Percentiles rank a stretch among this genome's conserved stretches.
phyloP scores from a whole-genome alignment of 2,888 invertebrate species.

The Tiliacea aurago region DNA sequence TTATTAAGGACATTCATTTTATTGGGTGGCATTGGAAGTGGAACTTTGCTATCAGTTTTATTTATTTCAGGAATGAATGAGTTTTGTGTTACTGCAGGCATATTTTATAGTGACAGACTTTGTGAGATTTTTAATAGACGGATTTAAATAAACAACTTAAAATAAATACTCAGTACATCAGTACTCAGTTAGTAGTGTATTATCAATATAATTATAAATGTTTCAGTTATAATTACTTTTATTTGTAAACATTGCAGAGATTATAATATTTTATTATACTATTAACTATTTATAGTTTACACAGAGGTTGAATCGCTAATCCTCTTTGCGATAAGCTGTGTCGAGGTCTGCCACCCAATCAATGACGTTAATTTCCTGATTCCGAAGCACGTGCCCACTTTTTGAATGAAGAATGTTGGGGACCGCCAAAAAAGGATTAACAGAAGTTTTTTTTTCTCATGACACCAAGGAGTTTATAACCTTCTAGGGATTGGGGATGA shows the following conservation, averaged over 20 bases:
- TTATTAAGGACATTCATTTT: too few relatives aligned
- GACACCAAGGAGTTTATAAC: neutral
- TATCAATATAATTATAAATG: neutral
- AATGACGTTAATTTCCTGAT: slow-evolving; percentile 46
- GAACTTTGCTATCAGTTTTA: too few relatives aligned
- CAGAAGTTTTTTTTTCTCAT: neutral
- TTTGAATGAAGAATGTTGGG: slow-evolving; percentile 37
- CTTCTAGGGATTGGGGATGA: neutral
- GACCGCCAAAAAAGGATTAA: slow-evolving; percentile 26
- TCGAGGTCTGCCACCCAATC: slow-evolving; percentile 24
- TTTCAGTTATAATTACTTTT: slow-evolving; percentile 9
- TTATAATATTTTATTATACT: slow-evolving; percentile 18
- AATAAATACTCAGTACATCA: neutral
- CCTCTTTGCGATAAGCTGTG: slow-evolving; percentile 25
- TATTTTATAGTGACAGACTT: neutral
- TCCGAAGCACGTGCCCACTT: slow-evolving; percentile 44
- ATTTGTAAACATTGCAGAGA: slow-evolving; percentile 41
- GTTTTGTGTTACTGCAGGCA: neutral
- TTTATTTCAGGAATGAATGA: neutral
- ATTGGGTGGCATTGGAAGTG: too few relatives aligned
- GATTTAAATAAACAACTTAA: neutral
- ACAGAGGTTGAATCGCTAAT: slow-evolving; percentile 35
- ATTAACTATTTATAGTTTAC: slow-evolving; percentile 26
- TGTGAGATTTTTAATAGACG: neutral
- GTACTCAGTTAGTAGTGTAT: neutral